Base-by-base conservation (phyloP, 2,797 vertebrate genomes). In the Podarcis siculus region DNA sequence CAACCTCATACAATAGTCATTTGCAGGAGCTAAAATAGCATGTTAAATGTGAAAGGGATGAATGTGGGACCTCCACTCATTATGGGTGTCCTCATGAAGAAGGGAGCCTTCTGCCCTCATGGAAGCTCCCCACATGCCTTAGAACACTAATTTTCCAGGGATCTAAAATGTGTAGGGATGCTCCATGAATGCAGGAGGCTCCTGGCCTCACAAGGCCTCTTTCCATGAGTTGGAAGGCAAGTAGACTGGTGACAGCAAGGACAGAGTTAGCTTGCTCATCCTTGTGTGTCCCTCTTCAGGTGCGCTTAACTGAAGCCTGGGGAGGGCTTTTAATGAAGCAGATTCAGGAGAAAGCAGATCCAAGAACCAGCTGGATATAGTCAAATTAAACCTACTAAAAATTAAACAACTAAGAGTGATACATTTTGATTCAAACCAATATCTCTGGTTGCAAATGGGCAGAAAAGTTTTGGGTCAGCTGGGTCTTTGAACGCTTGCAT, bases 371-470 rank as follows among this genome's bases (percentile, higher is more conserved):
- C 30, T 83, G 37, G 61, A 55, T 78, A 69, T 83, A 69, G 0
- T 37, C 2, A 71, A 78, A 55, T 37, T 81, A 77, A 81, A 25
- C 8, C 19, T 81, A 4, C 35, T 69, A 55, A 55, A 55, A 55
- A 55, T 55, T 55, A 73, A 82, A 45, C 37, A 82, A 39, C 69
- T 79, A 84, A 82, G 82, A 87, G 55, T 39, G 27, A 79, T 61
- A 5, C 10, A 8, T 79, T 72, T 89, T 42, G 23, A 45, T 64
- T 77, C 42, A 64, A 23, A 23, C 6, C 9, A 19, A 42, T 73
- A 58, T 72, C 49, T 61, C 72, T 42, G 19, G 15, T 23, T 81
- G 32, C 39, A 10, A 86, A n/a, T 72, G 45, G 77, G 32, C 67
- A 80, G n/a, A 21, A 87, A 71, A 39, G 4, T 72, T 8, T 80